Percentiles rank a stretch among this genome's conserved stretches.
Conservation (phyloP, 2,797 vertebrate species). For the Dermochelys coriacea region DNA sequence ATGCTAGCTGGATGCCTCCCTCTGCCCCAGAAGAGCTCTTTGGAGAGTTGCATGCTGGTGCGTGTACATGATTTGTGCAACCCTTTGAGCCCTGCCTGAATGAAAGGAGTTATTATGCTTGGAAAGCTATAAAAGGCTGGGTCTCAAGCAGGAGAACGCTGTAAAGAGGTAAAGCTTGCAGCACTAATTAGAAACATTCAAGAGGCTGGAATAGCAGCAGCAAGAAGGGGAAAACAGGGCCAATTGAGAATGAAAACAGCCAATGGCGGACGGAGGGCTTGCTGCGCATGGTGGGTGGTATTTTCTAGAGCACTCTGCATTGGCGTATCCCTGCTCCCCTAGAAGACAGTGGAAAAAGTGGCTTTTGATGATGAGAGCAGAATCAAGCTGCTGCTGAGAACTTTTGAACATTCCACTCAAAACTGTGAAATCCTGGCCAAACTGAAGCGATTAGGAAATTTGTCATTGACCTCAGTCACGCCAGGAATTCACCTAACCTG, state of each 20-base stretch:
- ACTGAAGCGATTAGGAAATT: not conserved
- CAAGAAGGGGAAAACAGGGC: not conserved
- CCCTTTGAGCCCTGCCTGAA: not conserved
- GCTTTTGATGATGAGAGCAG: not conserved
- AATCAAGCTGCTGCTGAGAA: not conserved
- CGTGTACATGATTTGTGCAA: accelerated
- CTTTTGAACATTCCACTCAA: not conserved
- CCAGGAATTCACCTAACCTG: not conserved
- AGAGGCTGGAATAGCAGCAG: not conserved
- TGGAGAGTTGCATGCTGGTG: not conserved
- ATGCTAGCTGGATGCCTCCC: not conserved
- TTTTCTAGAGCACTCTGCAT: not conserved
- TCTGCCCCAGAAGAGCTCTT: not conserved
- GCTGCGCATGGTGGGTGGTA: accelerated
- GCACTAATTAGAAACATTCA: not conserved
- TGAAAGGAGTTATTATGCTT: not conserved
- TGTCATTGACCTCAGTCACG: not conserved
- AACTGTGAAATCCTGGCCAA: not conserved
- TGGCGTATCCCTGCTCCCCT: not conserved
- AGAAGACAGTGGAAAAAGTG: not conserved
- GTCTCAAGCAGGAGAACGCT: not conserved
- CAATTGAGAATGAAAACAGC: not conserved
- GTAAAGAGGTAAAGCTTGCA: accelerated
- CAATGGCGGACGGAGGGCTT: not conserved
- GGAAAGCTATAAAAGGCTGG: not conserved